phyloP scores from a whole-genome alignment of 1,140 invertebrate genomes.

The Lepidostoma basale region DNA sequence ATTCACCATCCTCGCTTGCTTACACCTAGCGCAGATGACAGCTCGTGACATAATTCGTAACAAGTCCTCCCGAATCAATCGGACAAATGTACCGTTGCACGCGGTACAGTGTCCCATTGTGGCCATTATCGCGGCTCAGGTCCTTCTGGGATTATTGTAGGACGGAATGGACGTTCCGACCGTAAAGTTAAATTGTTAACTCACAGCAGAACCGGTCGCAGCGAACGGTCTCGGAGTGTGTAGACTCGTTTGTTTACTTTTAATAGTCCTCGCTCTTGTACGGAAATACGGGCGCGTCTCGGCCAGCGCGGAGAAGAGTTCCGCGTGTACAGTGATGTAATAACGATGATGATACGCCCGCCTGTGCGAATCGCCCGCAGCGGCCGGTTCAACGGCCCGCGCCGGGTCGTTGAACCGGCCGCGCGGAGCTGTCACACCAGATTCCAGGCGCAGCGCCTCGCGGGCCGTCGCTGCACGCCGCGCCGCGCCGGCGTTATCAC shows the following conservation, averaged over 20 bases:
- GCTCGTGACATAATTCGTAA: background rate
- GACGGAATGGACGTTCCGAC: background rate
- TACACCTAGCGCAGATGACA: no score
- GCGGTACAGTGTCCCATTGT: background rate
- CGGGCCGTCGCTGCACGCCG: background rate
- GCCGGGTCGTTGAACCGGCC: conserved; percentile 1
- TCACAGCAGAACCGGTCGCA: conserved; percentile 15
- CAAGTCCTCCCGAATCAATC: background rate
- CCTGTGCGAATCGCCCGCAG: conserved; percentile 40
- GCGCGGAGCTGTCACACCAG: conserved; percentile 17
- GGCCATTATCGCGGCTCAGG: background rate
- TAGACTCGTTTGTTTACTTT: conserved; percentile 29
- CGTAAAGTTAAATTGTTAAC: conserved; percentile 7
- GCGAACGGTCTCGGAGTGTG: conserved; percentile 12
- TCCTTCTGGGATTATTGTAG: conserved; percentile 1
- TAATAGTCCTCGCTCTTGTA: conserved; percentile 4
- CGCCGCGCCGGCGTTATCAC: background rate
- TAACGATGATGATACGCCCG: conserved; percentile 24
- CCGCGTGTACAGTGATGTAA: conserved; percentile 29
- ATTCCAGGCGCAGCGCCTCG: conserved; percentile 6
- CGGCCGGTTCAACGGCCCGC: conserved; percentile 16
- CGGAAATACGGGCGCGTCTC: conserved; percentile 14
- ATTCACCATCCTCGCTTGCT: no score
- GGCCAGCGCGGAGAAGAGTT: background rate
- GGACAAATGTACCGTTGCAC: no score